A percentile compares a stretch with the other conserved stretches of the same genome.
Conservation (phyloP, 37 sponge, comb jelly and placozoan species). For the Hormiphora californensis region DNA sequence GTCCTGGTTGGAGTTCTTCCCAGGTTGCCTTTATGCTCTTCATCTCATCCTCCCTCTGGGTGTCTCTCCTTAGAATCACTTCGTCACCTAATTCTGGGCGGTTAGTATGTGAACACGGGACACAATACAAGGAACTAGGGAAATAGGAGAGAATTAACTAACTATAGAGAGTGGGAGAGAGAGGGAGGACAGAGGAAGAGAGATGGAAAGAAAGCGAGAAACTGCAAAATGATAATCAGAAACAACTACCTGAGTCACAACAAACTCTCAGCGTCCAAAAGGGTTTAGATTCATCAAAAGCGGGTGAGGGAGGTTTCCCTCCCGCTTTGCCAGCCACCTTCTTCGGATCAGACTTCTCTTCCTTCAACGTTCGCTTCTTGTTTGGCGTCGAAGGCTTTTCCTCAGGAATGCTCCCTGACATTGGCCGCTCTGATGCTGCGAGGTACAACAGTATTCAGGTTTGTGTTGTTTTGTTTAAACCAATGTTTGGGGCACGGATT, state of each 20-base stretch:
- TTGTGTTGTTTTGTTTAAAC: too few species aligned
- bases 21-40: slow-evolving; percentile 78
- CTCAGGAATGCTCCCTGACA: slow-evolving; percentile 50
- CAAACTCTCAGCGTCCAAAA: slow-evolving; percentile 19
- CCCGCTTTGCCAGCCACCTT: not conserved
- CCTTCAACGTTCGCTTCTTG: slow-evolving; percentile 33
- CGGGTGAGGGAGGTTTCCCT: not conserved
- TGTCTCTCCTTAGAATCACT: slow-evolving; percentile 69
- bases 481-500: too few species aligned
- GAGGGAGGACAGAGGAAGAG: not conserved
- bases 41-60: slow-evolving; percentile 76
- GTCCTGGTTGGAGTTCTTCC: slow-evolving; percentile 85
- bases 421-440: slow-evolving; percentile 34
- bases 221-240: not conserved
- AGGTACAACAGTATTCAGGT: not conserved
- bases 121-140: not conserved
- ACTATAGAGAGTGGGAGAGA: not conserved
- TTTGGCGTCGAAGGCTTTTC: slow-evolving; percentile 53
- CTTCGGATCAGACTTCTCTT: slow-evolving; percentile 34
- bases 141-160: not conserved
- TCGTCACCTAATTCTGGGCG: not conserved
- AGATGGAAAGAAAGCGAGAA: too few species aligned
- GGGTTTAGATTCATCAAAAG: slow-evolving; percentile 25
- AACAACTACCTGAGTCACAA: not conserved
- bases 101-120: not conserved